These are phyloP conservation scores for Zaprionus nigranus DNA, from an alignment of 1,140 invertebrate species.

Conservation along the genomic window DNA sequence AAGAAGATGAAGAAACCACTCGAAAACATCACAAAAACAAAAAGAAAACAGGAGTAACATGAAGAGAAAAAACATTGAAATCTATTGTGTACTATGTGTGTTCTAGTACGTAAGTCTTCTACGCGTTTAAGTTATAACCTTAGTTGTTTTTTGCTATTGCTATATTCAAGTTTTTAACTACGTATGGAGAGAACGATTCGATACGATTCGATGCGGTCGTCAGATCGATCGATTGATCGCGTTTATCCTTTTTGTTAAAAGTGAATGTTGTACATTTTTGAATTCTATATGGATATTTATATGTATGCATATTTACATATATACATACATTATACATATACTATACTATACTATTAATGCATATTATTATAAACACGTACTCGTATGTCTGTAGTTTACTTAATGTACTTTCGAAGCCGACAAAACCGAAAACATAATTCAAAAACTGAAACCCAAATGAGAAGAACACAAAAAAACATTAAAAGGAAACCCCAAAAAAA, in stretches of 20 bases:
- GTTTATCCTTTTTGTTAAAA: constrained; percentile 71
- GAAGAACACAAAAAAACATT: constrained; percentile 27
- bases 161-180: constrained; percentile 82
- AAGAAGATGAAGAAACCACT: constrained; percentile 46
- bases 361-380: constrained; percentile 49
- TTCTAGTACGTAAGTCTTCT: constrained; percentile 69
- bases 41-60: constrained; percentile 18
- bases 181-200: constrained; percentile 25
- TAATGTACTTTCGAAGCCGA: constrained; percentile 74
- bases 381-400: constrained; percentile 78
- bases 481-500: constrained; percentile 35
- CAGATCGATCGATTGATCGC: constrained; percentile 26
- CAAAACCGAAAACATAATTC: constrained; percentile 38
- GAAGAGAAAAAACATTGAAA: constrained; percentile 41
- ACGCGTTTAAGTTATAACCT: constrained; percentile 73
- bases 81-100: constrained; percentile 62
- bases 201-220: background rate
- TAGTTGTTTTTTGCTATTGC: constrained; percentile 79
- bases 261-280: constrained; percentile 82
- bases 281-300: constrained; percentile 73
- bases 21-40: constrained; percentile 63
- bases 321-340: constrained; percentile 26
- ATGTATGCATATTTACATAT: constrained; percentile 44
- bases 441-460: constrained; percentile 34
- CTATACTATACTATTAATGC: constrained; percentile 48